Evolutionary conservation across 1,140 invertebrate genomes (phyloP).

Genomic region (Globodera rostochiensis): DNA sequence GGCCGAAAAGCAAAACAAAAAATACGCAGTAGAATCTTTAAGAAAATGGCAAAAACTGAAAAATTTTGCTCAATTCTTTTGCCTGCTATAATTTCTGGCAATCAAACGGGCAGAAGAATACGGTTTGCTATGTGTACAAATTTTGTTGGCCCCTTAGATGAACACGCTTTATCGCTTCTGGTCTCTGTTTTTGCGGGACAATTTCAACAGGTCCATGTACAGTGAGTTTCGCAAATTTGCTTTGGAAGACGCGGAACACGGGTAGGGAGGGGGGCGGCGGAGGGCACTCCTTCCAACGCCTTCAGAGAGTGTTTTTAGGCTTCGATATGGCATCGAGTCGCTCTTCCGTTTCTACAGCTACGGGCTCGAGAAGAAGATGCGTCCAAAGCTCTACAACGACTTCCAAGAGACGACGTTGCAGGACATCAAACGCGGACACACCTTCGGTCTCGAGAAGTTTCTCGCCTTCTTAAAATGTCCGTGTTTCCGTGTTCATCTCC

Average conservation of each 20-base stretch:
- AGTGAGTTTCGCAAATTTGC: slow-evolving; percentile 88
- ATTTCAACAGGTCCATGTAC: slow-evolving; percentile 98
- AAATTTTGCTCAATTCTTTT: no score
- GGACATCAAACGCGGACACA: slow-evolving; percentile 88
- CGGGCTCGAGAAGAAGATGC: slow-evolving; percentile 90
- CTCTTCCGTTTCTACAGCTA: slow-evolving; percentile 98
- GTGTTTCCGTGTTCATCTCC: neutral
- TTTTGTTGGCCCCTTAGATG: slow-evolving; percentile 71
- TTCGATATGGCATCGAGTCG: slow-evolving; percentile 82
- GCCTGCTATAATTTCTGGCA: no score
- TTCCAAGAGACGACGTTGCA: slow-evolving; percentile 90
- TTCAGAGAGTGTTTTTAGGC: slow-evolving; percentile 41
- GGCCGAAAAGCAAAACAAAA: no score
- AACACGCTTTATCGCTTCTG: slow-evolving; percentile 96
- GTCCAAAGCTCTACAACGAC: slow-evolving; percentile 87
- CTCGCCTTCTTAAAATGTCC: slow-evolving; percentile 90
- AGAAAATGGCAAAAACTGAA: no score
- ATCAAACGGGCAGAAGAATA: no score
- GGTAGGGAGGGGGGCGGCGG: slow-evolving; percentile 70
- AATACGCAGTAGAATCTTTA: no score
- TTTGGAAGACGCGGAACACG: slow-evolving; percentile 84
- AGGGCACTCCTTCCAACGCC: no score
- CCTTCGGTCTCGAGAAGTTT: slow-evolving; percentile 97
- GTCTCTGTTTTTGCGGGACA: slow-evolving; percentile 97
- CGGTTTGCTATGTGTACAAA: neutral